These are phyloP conservation scores for Timema podura DNA, from an alignment of 2,888 invertebrate genomes.

Conservation along the genomic window DNA sequence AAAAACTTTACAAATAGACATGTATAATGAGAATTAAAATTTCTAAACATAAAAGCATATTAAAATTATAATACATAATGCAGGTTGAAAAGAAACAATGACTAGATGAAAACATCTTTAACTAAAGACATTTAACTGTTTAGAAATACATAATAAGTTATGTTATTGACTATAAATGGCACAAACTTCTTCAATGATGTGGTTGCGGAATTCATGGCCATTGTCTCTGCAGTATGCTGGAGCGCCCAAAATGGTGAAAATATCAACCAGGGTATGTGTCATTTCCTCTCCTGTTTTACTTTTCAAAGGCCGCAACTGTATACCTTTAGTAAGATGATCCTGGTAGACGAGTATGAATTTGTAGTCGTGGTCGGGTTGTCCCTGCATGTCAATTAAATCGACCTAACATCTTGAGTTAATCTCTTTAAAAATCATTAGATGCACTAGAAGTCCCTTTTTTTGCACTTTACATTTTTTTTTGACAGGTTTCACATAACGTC, in stretches of 20 bases:
- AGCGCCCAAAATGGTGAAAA: constrained; percentile 42
- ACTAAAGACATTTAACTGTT: too few species aligned
- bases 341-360: constrained; percentile 43
- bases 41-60: too few species aligned
- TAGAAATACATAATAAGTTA: too few species aligned
- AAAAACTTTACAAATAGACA: too few species aligned
- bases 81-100: too few species aligned
- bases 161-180: constrained; percentile 37
- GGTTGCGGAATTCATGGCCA: constrained; percentile 38
- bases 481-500: too few species aligned
- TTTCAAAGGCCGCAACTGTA: constrained; percentile 39
- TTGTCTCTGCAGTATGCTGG: constrained; percentile 41
- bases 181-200: constrained; percentile 28
- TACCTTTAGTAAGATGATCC: constrained; percentile 43
- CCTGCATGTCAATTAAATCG: constrained; percentile 42
- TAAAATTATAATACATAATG: too few species aligned
- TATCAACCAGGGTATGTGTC: constrained; percentile 39
- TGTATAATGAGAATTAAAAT: too few species aligned
- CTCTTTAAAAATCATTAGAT: constrained; percentile 32
- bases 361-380: constrained; percentile 38
- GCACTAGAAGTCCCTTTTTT: constrained; percentile 24
- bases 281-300: constrained; percentile 41
- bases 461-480: not conserved
- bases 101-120: too few species aligned
- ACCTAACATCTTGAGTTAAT: constrained; percentile 41